Conservation (phyloP, 1,140 invertebrate genomes). For the Heliconius eleuchia region DNA sequence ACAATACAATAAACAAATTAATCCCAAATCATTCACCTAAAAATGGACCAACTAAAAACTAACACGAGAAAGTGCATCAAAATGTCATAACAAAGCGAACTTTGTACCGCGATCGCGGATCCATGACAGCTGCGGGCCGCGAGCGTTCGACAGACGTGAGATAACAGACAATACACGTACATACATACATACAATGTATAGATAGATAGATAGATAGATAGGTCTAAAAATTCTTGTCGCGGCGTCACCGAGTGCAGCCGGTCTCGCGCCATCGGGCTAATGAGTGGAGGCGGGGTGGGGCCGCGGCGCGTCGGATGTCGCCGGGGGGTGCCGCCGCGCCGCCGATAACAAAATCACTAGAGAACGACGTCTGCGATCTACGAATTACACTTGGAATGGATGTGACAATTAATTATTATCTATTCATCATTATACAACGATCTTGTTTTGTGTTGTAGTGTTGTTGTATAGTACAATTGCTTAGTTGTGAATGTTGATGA, state of each 20-base stretch:
- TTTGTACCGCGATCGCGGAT: constrained; percentile 24
- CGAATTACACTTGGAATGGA: constrained; percentile 48
- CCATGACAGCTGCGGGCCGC: constrained; percentile 26
- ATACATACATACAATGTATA: constrained; percentile 8
- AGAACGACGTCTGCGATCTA: constrained; percentile 55
- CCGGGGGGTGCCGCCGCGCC: constrained; percentile 73
- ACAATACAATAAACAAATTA: too few species aligned
- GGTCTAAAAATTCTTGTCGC: constrained; percentile 70
- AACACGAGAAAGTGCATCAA: constrained; percentile 39
- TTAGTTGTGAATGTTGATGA: too few species aligned
- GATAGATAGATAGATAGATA: constrained; percentile 23
- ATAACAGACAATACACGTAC: constrained; percentile 20
- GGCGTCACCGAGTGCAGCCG: constrained; percentile 61
- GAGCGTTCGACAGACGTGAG: constrained; percentile 22
- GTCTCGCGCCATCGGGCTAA: constrained; percentile 71
- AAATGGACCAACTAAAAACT: not conserved
- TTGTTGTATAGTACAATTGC: too few species aligned
- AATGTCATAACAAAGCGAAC: constrained; percentile 17
- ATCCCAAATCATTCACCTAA: not conserved
- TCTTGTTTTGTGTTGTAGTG: too few species aligned
- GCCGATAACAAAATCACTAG: constrained; percentile 80
- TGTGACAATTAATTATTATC: not conserved
- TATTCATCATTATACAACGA: not conserved
- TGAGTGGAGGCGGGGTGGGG: constrained; percentile 61
- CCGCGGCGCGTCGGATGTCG: constrained; percentile 77